Percentiles rank a stretch among this genome's conserved stretches.
Evolutionary conservation across 2,113 vertebrate genomes (phyloP).

Genomic region (Baryphthengus martii): DNA sequence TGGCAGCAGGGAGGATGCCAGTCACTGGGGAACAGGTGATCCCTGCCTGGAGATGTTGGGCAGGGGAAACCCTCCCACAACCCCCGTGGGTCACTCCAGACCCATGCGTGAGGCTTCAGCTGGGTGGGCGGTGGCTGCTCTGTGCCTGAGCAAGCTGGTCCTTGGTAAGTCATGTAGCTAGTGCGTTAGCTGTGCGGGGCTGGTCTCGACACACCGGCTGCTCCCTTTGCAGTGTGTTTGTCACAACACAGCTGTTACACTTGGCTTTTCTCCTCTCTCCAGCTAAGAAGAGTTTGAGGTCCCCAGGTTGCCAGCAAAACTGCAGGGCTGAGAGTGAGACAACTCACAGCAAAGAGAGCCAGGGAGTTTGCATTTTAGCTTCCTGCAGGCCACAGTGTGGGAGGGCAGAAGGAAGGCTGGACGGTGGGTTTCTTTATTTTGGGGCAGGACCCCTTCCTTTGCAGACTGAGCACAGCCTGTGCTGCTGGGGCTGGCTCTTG

Average conservation of each 20-base stretch:
- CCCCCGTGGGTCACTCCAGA: neutral
- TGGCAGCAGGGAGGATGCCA: neutral
- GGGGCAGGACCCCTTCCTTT: neutral
- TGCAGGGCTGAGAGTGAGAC: neutral
- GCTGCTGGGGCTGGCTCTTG: neutral
- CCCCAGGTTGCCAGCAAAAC: neutral
- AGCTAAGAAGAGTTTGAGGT: neutral
- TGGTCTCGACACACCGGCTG: accelerated
- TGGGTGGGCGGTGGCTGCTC: accelerated
- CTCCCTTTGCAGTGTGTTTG: accelerated
- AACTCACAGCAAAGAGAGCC: neutral
- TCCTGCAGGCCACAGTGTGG: accelerated
- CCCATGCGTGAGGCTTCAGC: neutral
- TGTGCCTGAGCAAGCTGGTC: neutral
- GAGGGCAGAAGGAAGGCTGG: neutral
- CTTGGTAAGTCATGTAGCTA: neutral
- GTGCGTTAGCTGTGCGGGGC: neutral
- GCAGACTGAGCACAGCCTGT: neutral
- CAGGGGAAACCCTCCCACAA: neutral
- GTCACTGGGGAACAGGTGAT: neutral
- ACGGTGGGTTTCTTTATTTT: neutral
- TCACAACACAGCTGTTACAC: neutral
- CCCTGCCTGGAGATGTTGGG: accelerated
- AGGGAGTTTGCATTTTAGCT: neutral
- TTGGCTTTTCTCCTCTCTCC: neutral